Conservation (phyloP, 2,888 invertebrate genomes). For the Dasypolia templi region DNA sequence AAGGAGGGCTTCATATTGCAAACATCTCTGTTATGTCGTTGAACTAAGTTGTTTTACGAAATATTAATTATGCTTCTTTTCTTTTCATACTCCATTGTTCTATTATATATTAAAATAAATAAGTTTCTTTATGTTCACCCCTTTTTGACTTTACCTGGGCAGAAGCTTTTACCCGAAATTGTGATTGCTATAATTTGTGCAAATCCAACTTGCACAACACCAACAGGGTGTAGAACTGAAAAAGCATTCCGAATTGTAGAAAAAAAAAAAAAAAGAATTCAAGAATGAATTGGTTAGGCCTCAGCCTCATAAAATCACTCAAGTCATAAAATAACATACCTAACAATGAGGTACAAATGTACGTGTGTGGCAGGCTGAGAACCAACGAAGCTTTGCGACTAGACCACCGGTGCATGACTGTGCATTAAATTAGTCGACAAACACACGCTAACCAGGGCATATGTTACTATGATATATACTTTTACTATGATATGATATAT, state of each 20-base stretch:
- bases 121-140: constrained; percentile 36
- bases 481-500: constrained; percentile 48
- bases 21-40: constrained; percentile 78
- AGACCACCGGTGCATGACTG: constrained; percentile 74
- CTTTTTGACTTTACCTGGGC: neutral
- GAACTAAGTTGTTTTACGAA: constrained; percentile 76
- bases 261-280: neutral
- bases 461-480: constrained; percentile 51
- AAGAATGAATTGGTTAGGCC: neutral
- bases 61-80: constrained; percentile 77
- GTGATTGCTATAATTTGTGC: neutral
- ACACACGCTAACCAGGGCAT: constrained; percentile 58
- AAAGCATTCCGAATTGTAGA: too few relatives aligned
- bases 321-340: constrained; percentile 35
- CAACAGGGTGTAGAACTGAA: too few relatives aligned
- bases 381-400: constrained; percentile 73
- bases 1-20: constrained; percentile 73
- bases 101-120: constrained; percentile 49
- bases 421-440: constrained; percentile 70
- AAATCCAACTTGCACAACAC: too few relatives aligned
- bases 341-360: constrained; percentile 53
- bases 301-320: constrained; percentile 12
- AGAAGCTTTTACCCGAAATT: neutral
- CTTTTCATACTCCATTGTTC: constrained; percentile 37
- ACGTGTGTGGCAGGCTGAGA: constrained; percentile 46